phyloP scores from a whole-genome alignment of 2,797 vertebrate species.

The Pseudopleuronectes americanus region DNA sequence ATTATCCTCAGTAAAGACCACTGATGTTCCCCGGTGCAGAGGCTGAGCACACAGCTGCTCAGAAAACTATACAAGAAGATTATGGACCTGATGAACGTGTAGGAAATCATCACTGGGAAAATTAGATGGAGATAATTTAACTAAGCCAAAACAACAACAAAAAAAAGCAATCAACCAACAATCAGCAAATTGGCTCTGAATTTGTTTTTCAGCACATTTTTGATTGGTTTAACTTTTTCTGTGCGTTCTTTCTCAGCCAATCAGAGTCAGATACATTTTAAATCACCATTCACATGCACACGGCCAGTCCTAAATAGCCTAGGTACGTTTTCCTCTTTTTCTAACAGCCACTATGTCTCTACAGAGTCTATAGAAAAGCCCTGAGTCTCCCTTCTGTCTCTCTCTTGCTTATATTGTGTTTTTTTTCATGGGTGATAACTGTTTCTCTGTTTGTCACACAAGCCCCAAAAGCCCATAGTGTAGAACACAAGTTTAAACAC shows the following conservation, averaged over 20 bases:
- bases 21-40: slow-evolving; percentile 35
- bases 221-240: no score
- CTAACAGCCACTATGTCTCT: neutral
- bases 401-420: neutral
- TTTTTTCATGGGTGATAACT: slow-evolving; percentile 22
- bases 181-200: no score
- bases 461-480: slow-evolving; percentile 17
- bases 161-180: no score
- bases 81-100: neutral
- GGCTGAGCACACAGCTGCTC: slow-evolving; percentile 22
- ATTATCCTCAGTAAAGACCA: slow-evolving; percentile 27
- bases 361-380: neutral
- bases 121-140: neutral
- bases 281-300: neutral
- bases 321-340: neutral
- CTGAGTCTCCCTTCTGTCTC: slow-evolving; percentile 8
- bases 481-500: slow-evolving; percentile 15
- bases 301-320: neutral
- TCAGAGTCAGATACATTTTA: neutral
- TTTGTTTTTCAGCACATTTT: no score
- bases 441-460: slow-evolving; percentile 43
- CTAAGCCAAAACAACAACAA: no score
- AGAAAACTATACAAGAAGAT: slow-evolving; percentile 25
- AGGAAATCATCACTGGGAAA: neutral
- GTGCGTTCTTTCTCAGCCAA: neutral